Evolutionary conservation across 1,140 invertebrate genomes (phyloP).

Genomic region (Phocides pigmalion): DNA sequence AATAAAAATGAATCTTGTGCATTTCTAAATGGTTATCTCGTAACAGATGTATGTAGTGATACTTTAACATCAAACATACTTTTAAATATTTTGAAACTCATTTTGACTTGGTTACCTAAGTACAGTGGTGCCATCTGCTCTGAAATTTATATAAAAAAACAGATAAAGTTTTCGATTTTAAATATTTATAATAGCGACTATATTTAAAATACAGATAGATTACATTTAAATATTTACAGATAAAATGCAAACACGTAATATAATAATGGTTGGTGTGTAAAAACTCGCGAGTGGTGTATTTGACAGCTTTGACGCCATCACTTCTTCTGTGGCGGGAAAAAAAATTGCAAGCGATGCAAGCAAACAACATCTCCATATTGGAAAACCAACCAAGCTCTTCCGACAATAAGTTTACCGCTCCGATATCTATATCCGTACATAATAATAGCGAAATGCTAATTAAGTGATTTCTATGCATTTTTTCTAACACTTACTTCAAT

Average conservation of each 20-base stretch:
- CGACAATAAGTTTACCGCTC: slow-evolving; percentile 23
- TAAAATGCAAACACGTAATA: slow-evolving; percentile 8
- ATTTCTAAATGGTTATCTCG: too few species aligned
- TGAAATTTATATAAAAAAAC: too few species aligned
- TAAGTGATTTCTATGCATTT: slow-evolving; percentile 14
- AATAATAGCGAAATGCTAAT: slow-evolving; percentile 31
- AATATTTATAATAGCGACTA: too few species aligned
- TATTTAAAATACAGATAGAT: too few species aligned
- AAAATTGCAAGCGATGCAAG: slow-evolving; percentile 19
- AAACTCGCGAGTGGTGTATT: slow-evolving; percentile 5
- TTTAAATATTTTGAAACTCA: too few species aligned
- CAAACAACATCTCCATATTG: slow-evolving; percentile 31
- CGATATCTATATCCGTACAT: slow-evolving; percentile 32
- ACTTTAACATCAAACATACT: too few species aligned
- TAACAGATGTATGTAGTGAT: too few species aligned
- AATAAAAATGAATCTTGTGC: too few species aligned
- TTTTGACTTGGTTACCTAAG: too few species aligned
- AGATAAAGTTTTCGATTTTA: too few species aligned
- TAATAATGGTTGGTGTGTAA: slow-evolving; percentile 14
- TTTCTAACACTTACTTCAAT: neutral
- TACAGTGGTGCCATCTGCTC: too few species aligned
- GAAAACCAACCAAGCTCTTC: slow-evolving; percentile 31
- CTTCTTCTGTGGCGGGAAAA: slow-evolving; percentile 20
- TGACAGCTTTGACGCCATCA: slow-evolving; percentile 25
- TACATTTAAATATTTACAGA: neutral